Base-by-base conservation (phyloP, 1,140 invertebrate genomes). In the Steinernema feltiae region DNA sequence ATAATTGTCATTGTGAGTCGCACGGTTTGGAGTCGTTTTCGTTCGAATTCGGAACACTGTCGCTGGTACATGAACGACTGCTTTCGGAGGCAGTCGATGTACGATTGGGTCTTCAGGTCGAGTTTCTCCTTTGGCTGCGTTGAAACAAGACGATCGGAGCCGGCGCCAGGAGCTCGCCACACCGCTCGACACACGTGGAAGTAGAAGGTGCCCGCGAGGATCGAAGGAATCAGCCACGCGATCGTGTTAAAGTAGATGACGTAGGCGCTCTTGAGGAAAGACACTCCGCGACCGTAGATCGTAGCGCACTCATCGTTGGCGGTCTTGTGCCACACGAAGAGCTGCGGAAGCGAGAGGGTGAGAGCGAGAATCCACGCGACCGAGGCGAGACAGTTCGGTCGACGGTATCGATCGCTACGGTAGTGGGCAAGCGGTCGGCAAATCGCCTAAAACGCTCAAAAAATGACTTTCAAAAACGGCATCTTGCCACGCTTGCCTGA, bases 1-100 rank as follows among this genome's bases (percentile, higher is more conserved):
- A 93, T 90, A 27, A 93, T 92, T 0, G 90, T 90, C 27, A 93
- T 86, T 0, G 92, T 93, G 80, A 93, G 90, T 79, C 91, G 92
- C 0, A 93, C 89, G 0, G 92, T 92, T 84, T 92, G 92, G 78
- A 93, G 90, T 15, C 82, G 77, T 76, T 84, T 85, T 17, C 82
- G 71, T 35, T 85, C 83, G 35, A 85, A 84, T 73, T 84, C 83
- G 1, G 80, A 79, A 21, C 72, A 71, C 71, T 84, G 83, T 32
- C 76, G 78, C 1, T 77, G 78, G 72, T 82, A 80, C 27, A 78
- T 80, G 24, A 75, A 69, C 0, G 83, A 85, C 30, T 74, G 70
- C 29, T 82, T 80, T 12, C 82, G 69, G 1, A 84, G 75, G 12
- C 75, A 32, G 27, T 85, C 76, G 21, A 84, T 80, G 73, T 84